Conservation (phyloP, 1,140 invertebrate species). For the Calephelis nemesis region DNA sequence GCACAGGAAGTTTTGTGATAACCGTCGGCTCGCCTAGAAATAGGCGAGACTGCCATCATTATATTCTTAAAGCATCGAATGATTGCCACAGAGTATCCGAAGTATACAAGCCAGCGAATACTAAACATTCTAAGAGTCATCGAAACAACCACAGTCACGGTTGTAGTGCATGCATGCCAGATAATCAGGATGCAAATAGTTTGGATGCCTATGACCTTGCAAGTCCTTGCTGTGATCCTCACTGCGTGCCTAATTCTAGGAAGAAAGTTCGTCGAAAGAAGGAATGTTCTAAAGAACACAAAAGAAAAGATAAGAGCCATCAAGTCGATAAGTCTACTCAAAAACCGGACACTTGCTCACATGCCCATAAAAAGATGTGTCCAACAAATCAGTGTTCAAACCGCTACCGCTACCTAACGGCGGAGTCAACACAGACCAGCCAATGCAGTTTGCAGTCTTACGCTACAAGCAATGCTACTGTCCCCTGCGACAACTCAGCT, state of each 20-base stretch:
- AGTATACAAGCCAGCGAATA: conserved; percentile 47
- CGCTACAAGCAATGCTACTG: conserved; percentile 83
- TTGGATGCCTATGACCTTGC: conserved; percentile 90
- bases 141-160: conserved; percentile 81
- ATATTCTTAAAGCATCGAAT: conserved; percentile 82
- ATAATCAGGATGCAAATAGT: conserved; percentile 85
- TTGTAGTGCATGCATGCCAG: conserved; percentile 87
- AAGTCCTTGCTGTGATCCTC: conserved; percentile 90
- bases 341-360: conserved; percentile 61
- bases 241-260: conserved; percentile 87
- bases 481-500: conserved; percentile 82
- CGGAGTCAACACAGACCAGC: conserved; percentile 83
- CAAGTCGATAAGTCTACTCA: conserved; percentile 69
- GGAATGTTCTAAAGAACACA: conserved; percentile 81
- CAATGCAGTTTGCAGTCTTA: conserved; percentile 90
- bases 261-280: conserved; percentile 83
- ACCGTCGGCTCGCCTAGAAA: conserved; percentile 83
- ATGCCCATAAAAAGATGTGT: conserved; percentile 64
- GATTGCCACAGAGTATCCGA: conserved; percentile 65
- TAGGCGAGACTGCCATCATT: conserved; percentile 82
- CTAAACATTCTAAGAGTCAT: conserved; percentile 55
- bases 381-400: conserved; percentile 57
- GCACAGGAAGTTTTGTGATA: conserved; percentile 84
- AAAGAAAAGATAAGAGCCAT: conserved; percentile 75
- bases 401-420: conserved; percentile 71